A percentile compares a stretch with the other conserved stretches of the same genome.
These are phyloP conservation scores for Drosophila merina DNA, from an alignment of 2,888 invertebrate species.

Conservation along the genomic window DNA sequence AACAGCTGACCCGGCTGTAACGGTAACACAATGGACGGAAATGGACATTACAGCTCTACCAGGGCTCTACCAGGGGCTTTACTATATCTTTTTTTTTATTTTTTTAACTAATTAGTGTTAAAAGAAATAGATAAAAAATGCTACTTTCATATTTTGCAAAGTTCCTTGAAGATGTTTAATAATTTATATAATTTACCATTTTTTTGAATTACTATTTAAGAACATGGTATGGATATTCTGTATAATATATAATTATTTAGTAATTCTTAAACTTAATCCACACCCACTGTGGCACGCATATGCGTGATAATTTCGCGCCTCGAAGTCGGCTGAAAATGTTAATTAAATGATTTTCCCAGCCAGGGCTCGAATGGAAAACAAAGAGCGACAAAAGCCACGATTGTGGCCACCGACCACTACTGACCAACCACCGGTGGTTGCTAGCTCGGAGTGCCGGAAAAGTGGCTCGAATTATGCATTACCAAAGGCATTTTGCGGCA, in stretches of 20 bases:
- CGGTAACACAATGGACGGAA: constrained; percentile 52
- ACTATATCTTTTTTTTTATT: too few relatives aligned
- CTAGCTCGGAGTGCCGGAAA: constrained; percentile 67
- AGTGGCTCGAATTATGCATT: constrained; percentile 77
- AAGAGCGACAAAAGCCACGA: constrained; percentile 51
- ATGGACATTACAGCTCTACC: background rate
- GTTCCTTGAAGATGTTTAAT: too few relatives aligned
- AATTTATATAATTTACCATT: too few relatives aligned
- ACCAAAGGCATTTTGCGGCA: constrained; percentile 62
- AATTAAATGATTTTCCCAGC: constrained; percentile 79
- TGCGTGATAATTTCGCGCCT: constrained; percentile 80
- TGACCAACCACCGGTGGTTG: constrained; percentile 17
- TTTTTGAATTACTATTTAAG: too few relatives aligned
- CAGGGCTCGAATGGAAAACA: constrained; percentile 36
- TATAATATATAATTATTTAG: background rate
- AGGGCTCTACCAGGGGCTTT: constrained; percentile 3
- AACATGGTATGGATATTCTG: too few relatives aligned
- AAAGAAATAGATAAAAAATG: too few relatives aligned
- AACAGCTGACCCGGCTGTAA: constrained; percentile 63
- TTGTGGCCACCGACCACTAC: constrained; percentile 52
- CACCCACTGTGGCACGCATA: constrained; percentile 57
- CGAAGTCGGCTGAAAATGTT: constrained; percentile 64
- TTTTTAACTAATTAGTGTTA: too few relatives aligned
- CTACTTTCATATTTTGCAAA: too few relatives aligned
- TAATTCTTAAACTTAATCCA: background rate